Evolutionary conservation across 2,888 invertebrate genomes (phyloP).

Genomic region (Drosophila anceps): DNA sequence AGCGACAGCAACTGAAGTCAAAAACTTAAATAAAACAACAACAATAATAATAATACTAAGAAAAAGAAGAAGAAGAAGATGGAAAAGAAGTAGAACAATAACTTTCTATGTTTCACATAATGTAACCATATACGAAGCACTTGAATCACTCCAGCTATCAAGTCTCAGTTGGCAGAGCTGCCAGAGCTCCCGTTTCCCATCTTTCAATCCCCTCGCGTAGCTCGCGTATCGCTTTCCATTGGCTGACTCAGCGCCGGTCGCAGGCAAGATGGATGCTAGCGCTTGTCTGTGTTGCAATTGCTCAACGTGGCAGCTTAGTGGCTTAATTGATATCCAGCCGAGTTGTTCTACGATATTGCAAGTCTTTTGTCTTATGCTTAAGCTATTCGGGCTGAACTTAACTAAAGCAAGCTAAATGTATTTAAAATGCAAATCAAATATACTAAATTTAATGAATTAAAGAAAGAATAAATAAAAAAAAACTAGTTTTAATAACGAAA

Average conservation of each 20-base stretch:
- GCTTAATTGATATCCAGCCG: slow-evolving; percentile 33
- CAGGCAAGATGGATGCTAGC: not conserved
- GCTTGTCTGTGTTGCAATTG: slow-evolving; percentile 20
- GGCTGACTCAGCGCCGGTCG: slow-evolving; percentile 1
- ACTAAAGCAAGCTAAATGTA: not conserved
- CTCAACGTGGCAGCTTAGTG: slow-evolving; percentile 23
- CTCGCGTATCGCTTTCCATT: not conserved
- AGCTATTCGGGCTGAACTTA: not conserved
- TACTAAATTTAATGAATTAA: not conserved
- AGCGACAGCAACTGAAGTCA: slow-evolving; percentile 51
- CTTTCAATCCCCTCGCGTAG: not conserved
- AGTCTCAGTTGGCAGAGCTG: not conserved
- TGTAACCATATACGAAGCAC: slow-evolving; percentile 64
- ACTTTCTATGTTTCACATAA: slow-evolving; percentile 44
- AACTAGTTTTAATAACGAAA: not conserved
- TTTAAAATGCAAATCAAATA: not conserved
- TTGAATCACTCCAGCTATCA: slow-evolving; percentile 33
- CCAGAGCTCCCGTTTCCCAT: not conserved
- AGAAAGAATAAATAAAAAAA: not conserved
- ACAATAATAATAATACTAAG: not conserved
- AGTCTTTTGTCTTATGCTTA: not conserved
- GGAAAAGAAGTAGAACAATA: slow-evolving; percentile 12
- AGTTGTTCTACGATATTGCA: not conserved
- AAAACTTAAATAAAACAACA: slow-evolving; percentile 65
- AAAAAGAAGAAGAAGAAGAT: not conserved